Evolutionary conservation across 2,113 vertebrate genomes (phyloP).

Genomic region (Thermophis baileyi): DNA sequence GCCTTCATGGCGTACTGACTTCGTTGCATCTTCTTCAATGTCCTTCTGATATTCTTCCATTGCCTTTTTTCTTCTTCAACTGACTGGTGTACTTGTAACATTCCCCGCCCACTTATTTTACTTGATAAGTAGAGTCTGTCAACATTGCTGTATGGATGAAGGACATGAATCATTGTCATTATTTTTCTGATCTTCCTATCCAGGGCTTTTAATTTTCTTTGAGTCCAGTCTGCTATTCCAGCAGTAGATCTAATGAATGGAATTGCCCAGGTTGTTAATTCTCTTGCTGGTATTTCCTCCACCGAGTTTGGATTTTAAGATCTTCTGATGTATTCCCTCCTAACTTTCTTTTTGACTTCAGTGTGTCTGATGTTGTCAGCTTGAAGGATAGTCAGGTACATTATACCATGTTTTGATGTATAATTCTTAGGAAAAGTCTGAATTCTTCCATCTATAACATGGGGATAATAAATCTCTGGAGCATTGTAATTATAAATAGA

Average conservation of each 20-base stretch:
- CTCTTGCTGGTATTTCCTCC: neutral
- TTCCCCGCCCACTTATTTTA: neutral
- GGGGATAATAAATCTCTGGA: neutral
- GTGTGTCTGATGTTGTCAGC: neutral
- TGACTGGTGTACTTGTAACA: neutral
- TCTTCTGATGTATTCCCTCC: neutral
- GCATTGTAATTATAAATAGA: neutral
- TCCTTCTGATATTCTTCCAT: neutral
- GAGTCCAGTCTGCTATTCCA: neutral
- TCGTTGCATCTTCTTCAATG: too few species aligned
- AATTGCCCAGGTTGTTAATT: neutral
- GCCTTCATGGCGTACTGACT: too few species aligned
- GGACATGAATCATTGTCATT: neutral
- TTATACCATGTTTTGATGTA: neutral
- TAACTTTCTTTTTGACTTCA: neutral
- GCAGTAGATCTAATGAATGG: neutral
- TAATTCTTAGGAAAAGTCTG: neutral
- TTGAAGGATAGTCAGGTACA: neutral
- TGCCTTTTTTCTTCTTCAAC: neutral
- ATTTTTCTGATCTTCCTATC: neutral
- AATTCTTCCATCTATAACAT: neutral
- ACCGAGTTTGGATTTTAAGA: neutral
- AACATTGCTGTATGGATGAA: neutral
- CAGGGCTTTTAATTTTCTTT: neutral
- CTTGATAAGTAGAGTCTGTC: neutral